Percentiles rank a stretch among this genome's conserved stretches.
Evolutionary conservation across 2,113 vertebrate species (phyloP).

Genomic region (Capreolus pygargus): DNA sequence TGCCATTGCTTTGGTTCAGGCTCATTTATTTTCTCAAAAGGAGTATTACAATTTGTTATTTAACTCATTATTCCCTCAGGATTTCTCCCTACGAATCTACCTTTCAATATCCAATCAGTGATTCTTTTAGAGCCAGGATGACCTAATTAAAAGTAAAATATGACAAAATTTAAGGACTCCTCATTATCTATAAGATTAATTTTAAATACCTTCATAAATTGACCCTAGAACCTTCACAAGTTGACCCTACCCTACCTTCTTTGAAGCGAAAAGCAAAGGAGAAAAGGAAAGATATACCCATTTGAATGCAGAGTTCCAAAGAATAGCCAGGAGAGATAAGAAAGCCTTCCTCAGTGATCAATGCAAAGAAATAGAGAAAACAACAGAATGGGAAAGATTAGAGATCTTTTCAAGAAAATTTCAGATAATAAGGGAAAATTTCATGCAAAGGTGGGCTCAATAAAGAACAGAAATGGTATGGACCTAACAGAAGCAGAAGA

Average conservation of each 20-base stretch:
- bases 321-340: not conserved
- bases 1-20: not conserved
- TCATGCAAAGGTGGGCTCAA: not conserved
- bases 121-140: not conserved
- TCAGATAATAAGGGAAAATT: not conserved
- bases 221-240: not conserved
- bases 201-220: conserved; percentile 13
- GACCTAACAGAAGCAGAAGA: not conserved
- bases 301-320: not conserved
- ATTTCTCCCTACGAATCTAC: not conserved
- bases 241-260: not conserved
- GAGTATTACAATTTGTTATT: not conserved
- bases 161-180: not conserved
- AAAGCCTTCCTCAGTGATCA: not conserved
- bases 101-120: not conserved
- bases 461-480: not conserved
- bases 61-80: not conserved
- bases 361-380: not conserved
- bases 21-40: not conserved
- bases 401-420: not conserved
- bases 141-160: not conserved
- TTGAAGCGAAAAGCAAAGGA: not conserved
- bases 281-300: not conserved
- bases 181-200: not conserved
- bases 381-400: not conserved